Evolutionary conservation across 2,113 vertebrate species (phyloP), one percentile per base, ranked within the genome.

Genomic region (Poeciliopsis prolifica): DNA sequence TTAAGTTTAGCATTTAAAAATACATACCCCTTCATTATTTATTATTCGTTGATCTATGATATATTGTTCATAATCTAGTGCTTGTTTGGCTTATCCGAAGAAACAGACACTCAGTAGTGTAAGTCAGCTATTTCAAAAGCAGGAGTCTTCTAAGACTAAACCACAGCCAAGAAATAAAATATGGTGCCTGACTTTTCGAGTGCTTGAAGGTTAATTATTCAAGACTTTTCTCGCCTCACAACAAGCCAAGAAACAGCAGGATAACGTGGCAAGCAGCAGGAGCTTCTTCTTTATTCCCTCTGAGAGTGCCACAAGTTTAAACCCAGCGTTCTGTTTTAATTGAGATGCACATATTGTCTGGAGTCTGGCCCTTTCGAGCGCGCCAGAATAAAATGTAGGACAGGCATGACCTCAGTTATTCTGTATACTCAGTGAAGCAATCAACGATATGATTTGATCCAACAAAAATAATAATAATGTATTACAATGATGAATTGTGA

Each of bases 121-220:
- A 12, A 44, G 15, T 67, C 58, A 68, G 54, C 24, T 26, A n/a
- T 12, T 62, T 67, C 61, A 81, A 79, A 24, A 33, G 63, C 44
- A 80, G 22, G 48, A 42, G 31, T 80, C 35, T 68, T 86, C n/a
- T 61, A 77, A 48, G 58, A 8, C 65, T 31, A 64, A 75, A 33
- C 62, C 58, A 48, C 44, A 85, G 77, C 70, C 54, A 70, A 77
- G 65, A 87, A 84, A 72, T 72, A 72, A 76, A 86, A 75, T 60
- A 77, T 61, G 68, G 67, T 72, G 83, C 48, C 58, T 88, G 78
- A 79, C 76, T 88, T 83, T 87, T 85, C 78, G 75, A 86, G 79
- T 63, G 58, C 63, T 81, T 79, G 70, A 80, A 90, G 86, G 91
- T 91, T 91, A 92, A 92, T 92, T 91, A 92, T 93, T 92, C 85